These are phyloP conservation scores for Meriones psammophilus DNA, from an alignment of 2,797 vertebrate species.

Conservation along the genomic window DNA sequence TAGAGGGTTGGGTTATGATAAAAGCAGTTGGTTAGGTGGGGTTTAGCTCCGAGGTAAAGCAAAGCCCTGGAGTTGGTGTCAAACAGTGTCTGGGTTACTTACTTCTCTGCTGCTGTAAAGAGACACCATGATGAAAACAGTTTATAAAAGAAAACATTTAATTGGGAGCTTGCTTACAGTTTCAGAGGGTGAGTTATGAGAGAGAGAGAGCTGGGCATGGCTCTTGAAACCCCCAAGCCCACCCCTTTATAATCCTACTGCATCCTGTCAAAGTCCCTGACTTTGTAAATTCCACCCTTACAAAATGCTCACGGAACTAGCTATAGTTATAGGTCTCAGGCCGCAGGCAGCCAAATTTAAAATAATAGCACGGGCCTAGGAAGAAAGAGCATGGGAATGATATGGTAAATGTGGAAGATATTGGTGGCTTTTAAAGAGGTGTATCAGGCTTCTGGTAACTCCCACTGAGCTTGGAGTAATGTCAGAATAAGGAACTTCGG, in stretches of 20 bases:
- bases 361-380: not conserved
- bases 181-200: too few relatives aligned
- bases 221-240: too few relatives aligned
- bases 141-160: not conserved
- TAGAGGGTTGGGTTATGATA: not conserved
- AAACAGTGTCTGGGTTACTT: not conserved
- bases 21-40: not conserved
- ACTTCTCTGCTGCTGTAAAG: not conserved
- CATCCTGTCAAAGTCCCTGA: not conserved
- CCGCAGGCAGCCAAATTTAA: not conserved
- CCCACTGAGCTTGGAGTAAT: not conserved
- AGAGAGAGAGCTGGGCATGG: not conserved
- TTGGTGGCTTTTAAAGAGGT: not conserved
- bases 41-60: not conserved
- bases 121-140: not conserved
- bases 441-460: not conserved
- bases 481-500: not conserved
- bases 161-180: too few relatives aligned
- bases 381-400: not conserved
- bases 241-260: too few relatives aligned
- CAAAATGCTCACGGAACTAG: not conserved
- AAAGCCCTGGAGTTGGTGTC: not conserved
- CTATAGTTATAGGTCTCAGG: not conserved
- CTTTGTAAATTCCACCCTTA: not conserved
- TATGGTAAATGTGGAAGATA: not conserved